A percentile compares a stretch with the other conserved stretches of the same genome.
Evolutionary conservation across 2,113 vertebrate genomes (phyloP).

Genomic region (Muscicapa adusta): DNA sequence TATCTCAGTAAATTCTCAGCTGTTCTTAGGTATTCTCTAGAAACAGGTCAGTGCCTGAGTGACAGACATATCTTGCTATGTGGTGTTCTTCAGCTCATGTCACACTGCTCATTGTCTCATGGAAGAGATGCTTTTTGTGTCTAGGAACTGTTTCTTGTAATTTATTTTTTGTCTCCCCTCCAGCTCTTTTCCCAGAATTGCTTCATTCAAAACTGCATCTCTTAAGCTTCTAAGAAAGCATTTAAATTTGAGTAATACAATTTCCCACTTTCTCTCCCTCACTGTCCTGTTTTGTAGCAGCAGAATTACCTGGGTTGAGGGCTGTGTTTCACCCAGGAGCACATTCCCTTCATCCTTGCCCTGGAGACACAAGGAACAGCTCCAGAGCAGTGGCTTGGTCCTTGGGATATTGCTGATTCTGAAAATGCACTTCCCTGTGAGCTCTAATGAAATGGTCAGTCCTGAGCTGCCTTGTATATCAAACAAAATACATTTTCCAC

Average conservation of each 20-base stretch:
- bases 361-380: neutral
- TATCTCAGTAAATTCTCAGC: neutral
- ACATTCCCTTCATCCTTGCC: neutral
- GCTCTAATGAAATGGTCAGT: neutral
- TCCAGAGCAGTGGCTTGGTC: neutral
- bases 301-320: neutral
- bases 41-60: neutral
- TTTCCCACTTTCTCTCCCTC: constrained; percentile 38
- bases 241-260: neutral
- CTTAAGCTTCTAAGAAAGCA: constrained; percentile 22
- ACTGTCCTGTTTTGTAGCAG: constrained; percentile 28
- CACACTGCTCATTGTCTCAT: neutral
- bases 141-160: neutral
- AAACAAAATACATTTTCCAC: neutral
- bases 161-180: neutral
- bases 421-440: neutral
- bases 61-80: neutral
- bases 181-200: neutral
- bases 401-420: neutral
- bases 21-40: neutral
- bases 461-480: neutral
- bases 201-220: constrained; percentile 27
- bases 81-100: neutral
- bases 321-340: neutral
- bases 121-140: neutral